Conservation (phyloP, 1,140 invertebrate genomes). For the Conopomorpha cramerella region DNA sequence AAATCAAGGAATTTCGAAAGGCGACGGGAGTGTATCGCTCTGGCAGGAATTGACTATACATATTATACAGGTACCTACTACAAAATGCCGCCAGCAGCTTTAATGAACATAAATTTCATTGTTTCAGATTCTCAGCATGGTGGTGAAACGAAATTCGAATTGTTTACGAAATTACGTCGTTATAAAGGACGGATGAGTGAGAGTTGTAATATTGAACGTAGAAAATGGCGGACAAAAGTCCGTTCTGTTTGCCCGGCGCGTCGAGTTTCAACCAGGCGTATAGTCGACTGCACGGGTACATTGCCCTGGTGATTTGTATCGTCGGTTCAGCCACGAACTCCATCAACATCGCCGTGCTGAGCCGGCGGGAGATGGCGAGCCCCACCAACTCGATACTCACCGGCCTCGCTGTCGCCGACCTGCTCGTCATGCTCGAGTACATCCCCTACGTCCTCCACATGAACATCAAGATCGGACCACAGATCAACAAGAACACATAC, state of each 20-base stretch:
- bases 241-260: constrained; percentile 50
- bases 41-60: too few relatives aligned
- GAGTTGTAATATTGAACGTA: constrained; percentile 11
- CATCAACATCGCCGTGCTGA: constrained; percentile 93
- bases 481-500: constrained; percentile 69
- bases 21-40: too few relatives aligned
- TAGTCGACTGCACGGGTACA: constrained; percentile 53
- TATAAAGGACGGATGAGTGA: too few relatives aligned
- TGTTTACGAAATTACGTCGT: too few relatives aligned
- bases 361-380: constrained; percentile 84
- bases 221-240: constrained; percentile 37
- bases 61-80: too few relatives aligned
- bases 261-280: constrained; percentile 50
- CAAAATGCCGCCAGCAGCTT: too few relatives aligned
- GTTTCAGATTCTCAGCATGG: too few relatives aligned
- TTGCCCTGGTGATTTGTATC: constrained; percentile 74
- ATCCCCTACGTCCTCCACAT: constrained; percentile 86
- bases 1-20: constrained; percentile 4
- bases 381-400: constrained; percentile 86
- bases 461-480: constrained; percentile 67
- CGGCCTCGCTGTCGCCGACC: constrained; percentile 88
- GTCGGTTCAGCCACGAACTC: constrained; percentile 92
- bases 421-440: constrained; percentile 92
- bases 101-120: too few relatives aligned
- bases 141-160: too few relatives aligned